Evolutionary conservation across 2,113 vertebrate species (phyloP), one percentile per base, ranked within the genome.

Genomic region (Maccullochella peelii): DNA sequence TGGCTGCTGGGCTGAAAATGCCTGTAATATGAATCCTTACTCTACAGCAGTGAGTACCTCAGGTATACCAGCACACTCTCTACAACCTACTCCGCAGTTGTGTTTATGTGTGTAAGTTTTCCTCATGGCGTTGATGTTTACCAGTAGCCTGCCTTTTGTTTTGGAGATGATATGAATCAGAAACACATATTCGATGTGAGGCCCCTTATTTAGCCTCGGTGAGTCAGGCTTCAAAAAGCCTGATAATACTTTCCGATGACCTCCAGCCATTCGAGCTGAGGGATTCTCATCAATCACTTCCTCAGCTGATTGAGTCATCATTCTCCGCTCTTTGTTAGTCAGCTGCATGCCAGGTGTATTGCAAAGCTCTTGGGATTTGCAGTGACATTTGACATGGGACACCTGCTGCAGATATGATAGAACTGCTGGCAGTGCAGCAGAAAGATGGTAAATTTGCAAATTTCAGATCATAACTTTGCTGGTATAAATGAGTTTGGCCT

Each of bases 1-100:
- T 96, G 98, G 98, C 89, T 99, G 98, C 96, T 99, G 98, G 98
- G 98, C 98, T 95, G 98, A 99, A 95, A 99, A 99, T 82, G 96
- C 96, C 85, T 96, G 96, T 95, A 96, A 96, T 90, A 95, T 96
- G 90, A 98, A 96, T 81, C 95, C 97, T 93, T 99, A 99, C 90
- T 98, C 98, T 86, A 99, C 98, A 96, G 98, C 98, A 97, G 98
- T 99, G 97, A 99, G 98, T 97, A 99, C 98, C 95, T 99, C 98
- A 99, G 98, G 98, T 99, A 99, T 96, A 86, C 72, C 94, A 86
- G 90, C 88, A 92, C 94, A 2, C 49, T 75, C 54, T 80, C 33
- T 52, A 49, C 44, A 69, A 2, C 33, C 6, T 10, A 62, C 66
- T 42, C 30, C 10, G 1, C 40, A 38, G 23, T 55, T 66, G 42